Base-by-base conservation (phyloP, 1,140 invertebrate species). In the Lethrus apterus region DNA sequence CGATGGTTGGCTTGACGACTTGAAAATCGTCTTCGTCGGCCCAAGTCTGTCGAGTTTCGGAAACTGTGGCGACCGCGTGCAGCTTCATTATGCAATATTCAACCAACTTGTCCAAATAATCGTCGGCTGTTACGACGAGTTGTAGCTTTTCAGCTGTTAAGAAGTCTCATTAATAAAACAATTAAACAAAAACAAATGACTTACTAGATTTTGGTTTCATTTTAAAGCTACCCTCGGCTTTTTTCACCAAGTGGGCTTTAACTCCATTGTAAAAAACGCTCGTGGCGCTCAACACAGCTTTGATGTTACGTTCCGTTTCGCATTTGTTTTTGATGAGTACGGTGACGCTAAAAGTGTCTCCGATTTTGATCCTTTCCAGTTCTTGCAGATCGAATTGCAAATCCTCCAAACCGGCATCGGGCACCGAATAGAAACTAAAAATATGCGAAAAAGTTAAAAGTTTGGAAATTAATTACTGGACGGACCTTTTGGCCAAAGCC, bases 221-320 rank as follows among this genome's bases (percentile, higher is more conserved):
- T 23, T 64, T 64, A 42, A 84, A 75, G 41, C 78, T 72, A 14
- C 78, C 81, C 30, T 79, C 72, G 1, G 78, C 75, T 62, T 78
- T 80, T 63, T 84, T 86, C 8, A 89, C 72, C 23, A 78, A 58
- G 7, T 80, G 69, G 0, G 77, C 79, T 58, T 75, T 78, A 20
- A 86, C 75, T 19, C 86, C 86, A 14, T 80, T 89, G 58, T 88
- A 89, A 62, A 78, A 88, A n/a, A 86, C 74, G 51, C 79, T 84
- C 4, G 72, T 76, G 0, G 82, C 77, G 5, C 75, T 74, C 19
- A 88, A 55, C 4, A 77, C 73, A 0, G 79, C 75, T 38, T 78
- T 74, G 14, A 89, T 73, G 2, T 50, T 54, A 20, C 59, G 62
- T 5, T 66, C 64, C 54, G 82, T 64, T 2, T 71, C 55, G 4